phyloP scores from a whole-genome alignment of 1,140 invertebrate species.

The Lordiphosa collinella region DNA sequence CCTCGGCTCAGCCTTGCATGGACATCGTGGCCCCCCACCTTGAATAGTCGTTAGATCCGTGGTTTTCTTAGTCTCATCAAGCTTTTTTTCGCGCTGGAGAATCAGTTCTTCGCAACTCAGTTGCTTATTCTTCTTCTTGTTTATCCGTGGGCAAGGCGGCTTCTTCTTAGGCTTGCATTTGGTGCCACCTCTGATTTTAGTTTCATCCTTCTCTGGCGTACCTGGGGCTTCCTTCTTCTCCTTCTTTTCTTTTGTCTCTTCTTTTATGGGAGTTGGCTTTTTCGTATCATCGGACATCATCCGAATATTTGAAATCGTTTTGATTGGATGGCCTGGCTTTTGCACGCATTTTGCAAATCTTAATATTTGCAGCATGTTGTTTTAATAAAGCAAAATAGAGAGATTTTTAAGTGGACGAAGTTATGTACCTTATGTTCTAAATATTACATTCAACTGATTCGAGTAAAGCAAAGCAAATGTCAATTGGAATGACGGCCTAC shows the following conservation, averaged over 20 bases:
- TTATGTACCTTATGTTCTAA: too few relatives aligned
- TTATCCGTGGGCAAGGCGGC: background rate
- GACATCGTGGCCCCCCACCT: background rate
- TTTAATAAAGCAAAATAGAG: background rate
- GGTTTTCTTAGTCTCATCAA: background rate
- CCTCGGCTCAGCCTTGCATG: background rate
- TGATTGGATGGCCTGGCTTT: background rate
- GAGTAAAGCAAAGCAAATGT: too few relatives aligned
- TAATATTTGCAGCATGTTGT: conserved; percentile 1
- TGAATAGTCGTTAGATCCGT: background rate
- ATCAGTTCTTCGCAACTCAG: background rate
- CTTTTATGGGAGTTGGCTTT: background rate
- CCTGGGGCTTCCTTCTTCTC: too few relatives aligned
- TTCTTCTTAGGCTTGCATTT: background rate
- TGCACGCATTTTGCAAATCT: background rate
- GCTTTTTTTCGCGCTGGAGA: background rate
- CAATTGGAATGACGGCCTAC: too few relatives aligned
- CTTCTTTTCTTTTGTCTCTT: too few relatives aligned
- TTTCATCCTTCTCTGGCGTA: background rate
- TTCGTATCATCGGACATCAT: background rate
- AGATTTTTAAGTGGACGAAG: too few relatives aligned
- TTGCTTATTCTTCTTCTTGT: background rate
- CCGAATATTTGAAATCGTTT: background rate
- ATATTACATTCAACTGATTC: too few relatives aligned
- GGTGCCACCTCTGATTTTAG: background rate